Base-by-base conservation (phyloP, 1,140 invertebrate genomes). In the Bacillus rossius region DNA sequence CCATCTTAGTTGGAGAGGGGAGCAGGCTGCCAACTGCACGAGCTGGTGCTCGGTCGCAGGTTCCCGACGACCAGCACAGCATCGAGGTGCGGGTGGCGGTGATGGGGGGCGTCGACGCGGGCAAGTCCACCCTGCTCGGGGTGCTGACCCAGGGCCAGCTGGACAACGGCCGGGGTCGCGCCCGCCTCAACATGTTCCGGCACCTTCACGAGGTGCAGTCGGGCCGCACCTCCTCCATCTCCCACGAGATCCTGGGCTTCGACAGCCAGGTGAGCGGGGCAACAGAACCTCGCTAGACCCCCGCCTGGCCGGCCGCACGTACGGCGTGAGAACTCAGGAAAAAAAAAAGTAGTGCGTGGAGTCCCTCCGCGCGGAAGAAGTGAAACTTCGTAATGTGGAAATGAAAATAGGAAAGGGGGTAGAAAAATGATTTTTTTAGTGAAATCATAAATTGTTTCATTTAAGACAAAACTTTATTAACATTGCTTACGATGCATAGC, bases 131-230 rank as follows among this genome's bases (percentile, higher is more conserved):
- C 2, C 77, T 98, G 20, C 79, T 97, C 26, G 96, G 96, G 20
- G 95, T 98, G 8, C 75, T 99, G 13, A 98, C 94, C 0, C 93
- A 98, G 74, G 95, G 96, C 19, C 90, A 92, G 73, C 75, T 96
- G 50, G 96, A 99, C 72, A 98, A 99, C 78, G 96, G 97, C 0
- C 75, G 92, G 61, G 97, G 97, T 14, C 85, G 90, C 67, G 94
- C 96, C 0, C 81, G 97, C 37, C 75, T 99, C 0, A 99, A 98
- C 75, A 89, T 98, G 81, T 94, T 99, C 71, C 77, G 96, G 10
- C 96, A 99, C 73, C 77, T 96, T 61, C 97, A 99, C 75, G 97
- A 99, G 75, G 92, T 99, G 64, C 91, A 93, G 73, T 91, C 92
- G 34, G 97, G 97, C 8, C 81, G 94, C 61, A 99, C 97, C 0